A percentile compares a stretch with the other conserved stretches of the same genome.
phyloP scores from a whole-genome alignment of 2,888 invertebrate genomes.

The Acanthosepion lycidas region DNA sequence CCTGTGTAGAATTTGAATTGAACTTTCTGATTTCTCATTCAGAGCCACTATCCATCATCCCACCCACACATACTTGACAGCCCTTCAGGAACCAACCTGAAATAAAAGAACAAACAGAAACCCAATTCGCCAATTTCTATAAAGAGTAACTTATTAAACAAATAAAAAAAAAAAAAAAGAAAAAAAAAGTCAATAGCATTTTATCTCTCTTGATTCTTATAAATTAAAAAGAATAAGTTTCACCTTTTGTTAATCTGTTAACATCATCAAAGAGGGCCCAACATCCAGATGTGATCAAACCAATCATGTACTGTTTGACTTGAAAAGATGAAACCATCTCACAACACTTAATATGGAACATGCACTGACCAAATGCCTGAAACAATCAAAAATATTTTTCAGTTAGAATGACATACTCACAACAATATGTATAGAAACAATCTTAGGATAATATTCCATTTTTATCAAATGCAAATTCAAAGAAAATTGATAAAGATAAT shows the following conservation, averaged over 20 bases:
- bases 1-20: no score
- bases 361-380: conserved; percentile 69
- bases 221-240: not conserved
- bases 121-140: no score
- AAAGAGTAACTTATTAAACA: no score
- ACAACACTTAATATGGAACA: conserved; percentile 69
- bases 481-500: no score
- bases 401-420: not conserved
- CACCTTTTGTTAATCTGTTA: conserved; percentile 70
- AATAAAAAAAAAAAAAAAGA: no score
- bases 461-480: not conserved
- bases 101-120: no score
- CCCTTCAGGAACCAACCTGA: no score
- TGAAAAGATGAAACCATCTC: conserved; percentile 65
- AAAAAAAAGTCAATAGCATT: no score
- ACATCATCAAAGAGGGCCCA: conserved; percentile 72
- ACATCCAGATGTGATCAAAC: conserved; percentile 71
- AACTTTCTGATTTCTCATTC: no score
- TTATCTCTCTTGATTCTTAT: not conserved
- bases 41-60: no score
- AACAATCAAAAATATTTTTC: not conserved
- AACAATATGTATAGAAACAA: not conserved
- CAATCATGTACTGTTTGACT: conserved; percentile 71
- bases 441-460: not conserved
- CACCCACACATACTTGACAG: no score